phyloP scores from a whole-genome alignment of 2,888 invertebrate genomes.

The Parascotia fuliginaria region DNA sequence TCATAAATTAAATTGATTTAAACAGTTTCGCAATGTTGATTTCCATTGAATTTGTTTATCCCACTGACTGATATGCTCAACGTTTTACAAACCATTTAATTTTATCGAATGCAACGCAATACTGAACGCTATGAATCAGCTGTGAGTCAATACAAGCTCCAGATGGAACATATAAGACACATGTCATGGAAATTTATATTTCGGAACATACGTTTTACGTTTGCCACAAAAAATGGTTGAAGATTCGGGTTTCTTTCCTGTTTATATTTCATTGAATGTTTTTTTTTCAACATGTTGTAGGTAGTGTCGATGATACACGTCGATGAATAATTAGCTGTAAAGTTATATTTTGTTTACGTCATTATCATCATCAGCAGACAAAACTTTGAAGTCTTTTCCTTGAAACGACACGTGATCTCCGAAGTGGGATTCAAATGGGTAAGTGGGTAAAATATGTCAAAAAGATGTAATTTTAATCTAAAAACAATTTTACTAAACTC shows the following conservation, averaged over 20 bases:
- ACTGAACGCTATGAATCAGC: slow-evolving; percentile 40
- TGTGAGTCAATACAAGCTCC: slow-evolving; percentile 31
- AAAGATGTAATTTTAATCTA: no score
- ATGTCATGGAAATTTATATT: slow-evolving; percentile 34
- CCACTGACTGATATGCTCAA: slow-evolving; percentile 17
- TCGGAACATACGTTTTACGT: slow-evolving; percentile 12
- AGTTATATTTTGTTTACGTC: not conserved
- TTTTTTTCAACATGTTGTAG: not conserved
- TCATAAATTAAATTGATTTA: not conserved
- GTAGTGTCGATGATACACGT: slow-evolving; percentile 3
- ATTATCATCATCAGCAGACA: not conserved
- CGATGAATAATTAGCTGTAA: slow-evolving; percentile 1
- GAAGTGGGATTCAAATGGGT: no score
- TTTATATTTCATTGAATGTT: not conserved
- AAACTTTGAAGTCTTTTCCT: no score
- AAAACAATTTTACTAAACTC: not conserved
- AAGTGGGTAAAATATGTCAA: no score
- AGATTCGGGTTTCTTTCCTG: slow-evolving; percentile 26
- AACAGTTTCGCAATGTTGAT: not conserved
- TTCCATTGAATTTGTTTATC: slow-evolving; percentile 1
- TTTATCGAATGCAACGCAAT: slow-evolving; percentile 31
- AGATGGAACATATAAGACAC: slow-evolving; percentile 27
- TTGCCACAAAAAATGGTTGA: not conserved
- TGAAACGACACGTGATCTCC: no score
- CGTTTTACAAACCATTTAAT: slow-evolving; percentile 36